phyloP scores from a whole-genome alignment of 2,797 vertebrate genomes.

The Pantherophis alleghaniensis region DNA sequence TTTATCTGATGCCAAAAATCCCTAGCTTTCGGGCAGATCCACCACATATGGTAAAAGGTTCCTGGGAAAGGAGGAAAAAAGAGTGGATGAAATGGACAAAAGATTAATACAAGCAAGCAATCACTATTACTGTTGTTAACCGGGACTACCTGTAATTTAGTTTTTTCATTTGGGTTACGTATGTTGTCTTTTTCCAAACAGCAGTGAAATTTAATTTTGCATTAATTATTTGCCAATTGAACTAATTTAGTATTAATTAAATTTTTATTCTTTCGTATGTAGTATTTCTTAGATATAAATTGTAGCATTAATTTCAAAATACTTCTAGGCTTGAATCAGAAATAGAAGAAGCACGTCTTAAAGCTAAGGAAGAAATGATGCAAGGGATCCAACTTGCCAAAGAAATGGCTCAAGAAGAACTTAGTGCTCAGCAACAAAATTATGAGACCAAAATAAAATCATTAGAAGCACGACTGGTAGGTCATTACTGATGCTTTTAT shows the following conservation, averaged over 20 bases:
- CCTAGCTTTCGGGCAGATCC: too few relatives aligned
- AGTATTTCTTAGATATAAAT: background rate
- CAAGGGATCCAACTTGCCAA: conserved; percentile 91
- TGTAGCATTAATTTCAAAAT: background rate
- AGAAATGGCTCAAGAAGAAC: conserved; percentile 89
- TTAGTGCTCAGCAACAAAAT: conserved; percentile 81
- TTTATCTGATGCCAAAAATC: too few relatives aligned
- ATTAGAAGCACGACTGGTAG: conserved; percentile 87
- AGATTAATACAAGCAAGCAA: background rate
- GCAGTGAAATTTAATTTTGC: background rate
- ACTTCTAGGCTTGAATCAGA: conserved; percentile 86
- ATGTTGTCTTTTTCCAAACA: background rate
- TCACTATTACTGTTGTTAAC: background rate
- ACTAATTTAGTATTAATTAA: background rate
- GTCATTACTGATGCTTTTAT: background rate
- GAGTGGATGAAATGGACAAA: too few relatives aligned
- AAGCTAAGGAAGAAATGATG: conserved; percentile 94
- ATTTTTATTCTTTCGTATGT: background rate
- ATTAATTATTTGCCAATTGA: background rate
- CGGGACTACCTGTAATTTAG: background rate
- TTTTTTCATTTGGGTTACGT: background rate
- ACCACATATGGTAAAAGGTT: too few relatives aligned
- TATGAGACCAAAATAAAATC: conserved; percentile 85
- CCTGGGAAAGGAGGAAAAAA: too few relatives aligned
- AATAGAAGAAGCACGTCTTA: conserved; percentile 89